Evolutionary conservation across 2,888 invertebrate species (phyloP).

Genomic region (Piscicola geometra): DNA sequence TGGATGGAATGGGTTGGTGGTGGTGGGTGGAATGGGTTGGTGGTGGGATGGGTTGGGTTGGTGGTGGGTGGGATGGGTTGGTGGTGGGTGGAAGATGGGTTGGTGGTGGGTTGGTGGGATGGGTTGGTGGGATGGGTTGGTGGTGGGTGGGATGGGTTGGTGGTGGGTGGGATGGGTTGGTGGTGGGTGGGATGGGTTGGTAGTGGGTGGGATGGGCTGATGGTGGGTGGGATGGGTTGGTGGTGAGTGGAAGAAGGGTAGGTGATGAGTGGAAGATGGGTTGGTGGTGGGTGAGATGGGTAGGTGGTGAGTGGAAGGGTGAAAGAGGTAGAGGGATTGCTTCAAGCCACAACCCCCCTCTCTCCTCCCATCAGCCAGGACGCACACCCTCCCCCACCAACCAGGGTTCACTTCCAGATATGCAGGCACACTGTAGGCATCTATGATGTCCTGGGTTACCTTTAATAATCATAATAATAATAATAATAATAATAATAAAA

Average conservation of each 20-base stretch:
- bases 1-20: neutral
- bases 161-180: no score
- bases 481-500: no score
- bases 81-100: no score
- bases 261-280: neutral
- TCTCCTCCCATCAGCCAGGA: neutral
- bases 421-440: conserved; percentile 89
- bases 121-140: no score
- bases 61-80: neutral
- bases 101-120: neutral
- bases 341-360: no score
- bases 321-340: neutral
- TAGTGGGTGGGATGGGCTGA: no score
- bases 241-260: neutral
- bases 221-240: no score
- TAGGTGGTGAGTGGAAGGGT: neutral
- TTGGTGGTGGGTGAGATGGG: no score
- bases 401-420: conserved; percentile 94
- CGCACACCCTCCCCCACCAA: no score
- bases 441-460: conserved; percentile 90
- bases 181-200: no score
- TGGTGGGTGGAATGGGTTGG: neutral
- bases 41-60: neutral
- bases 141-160: no score
- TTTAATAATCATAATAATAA: no score